Evolutionary conservation across 2,888 invertebrate species (phyloP).

Genomic region (Cerastoderma edule): DNA sequence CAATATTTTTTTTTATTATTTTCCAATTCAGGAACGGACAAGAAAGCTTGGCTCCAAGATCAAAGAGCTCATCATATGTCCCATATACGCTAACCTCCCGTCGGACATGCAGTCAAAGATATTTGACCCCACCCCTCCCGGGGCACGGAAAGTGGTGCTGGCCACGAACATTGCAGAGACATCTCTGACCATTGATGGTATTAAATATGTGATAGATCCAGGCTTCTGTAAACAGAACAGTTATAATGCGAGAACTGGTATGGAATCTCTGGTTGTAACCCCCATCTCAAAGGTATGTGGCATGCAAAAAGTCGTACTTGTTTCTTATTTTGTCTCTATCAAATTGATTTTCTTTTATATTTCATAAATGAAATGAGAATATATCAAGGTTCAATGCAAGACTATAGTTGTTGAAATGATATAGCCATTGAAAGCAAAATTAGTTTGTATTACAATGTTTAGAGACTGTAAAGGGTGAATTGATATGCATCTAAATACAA

Average conservation of each 20-base stretch:
- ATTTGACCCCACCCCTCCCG: slow-evolving; percentile 98
- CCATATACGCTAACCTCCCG: slow-evolving; percentile 99
- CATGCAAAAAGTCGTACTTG: too few relatives aligned
- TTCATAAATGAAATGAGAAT: too few relatives aligned
- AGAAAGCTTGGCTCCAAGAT: slow-evolving; percentile 96
- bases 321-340: too few relatives aligned
- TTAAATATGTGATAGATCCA: slow-evolving; percentile 99
- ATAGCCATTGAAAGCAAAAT: too few relatives aligned
- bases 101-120: slow-evolving; percentile 99
- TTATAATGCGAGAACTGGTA: slow-evolving; percentile 97
- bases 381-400: too few relatives aligned
- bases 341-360: too few relatives aligned
- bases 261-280: slow-evolving; percentile 99
- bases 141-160: slow-evolving; percentile 97
- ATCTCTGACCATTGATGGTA: slow-evolving; percentile 99
- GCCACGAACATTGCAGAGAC: slow-evolving; percentile 99
- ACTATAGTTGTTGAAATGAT: too few relatives aligned
- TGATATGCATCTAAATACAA: too few relatives aligned
- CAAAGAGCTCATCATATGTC: slow-evolving; percentile 94
- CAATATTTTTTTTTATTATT: background rate
- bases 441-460: too few relatives aligned
- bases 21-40: slow-evolving; percentile 91
- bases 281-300: slow-evolving; percentile 93
- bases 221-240: slow-evolving; percentile 99
- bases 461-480: too few relatives aligned